Evolutionary conservation across 2,113 vertebrate species (phyloP), one percentile per base, ranked within the genome.

Genomic region (Oncorhynchus mykiss): DNA sequence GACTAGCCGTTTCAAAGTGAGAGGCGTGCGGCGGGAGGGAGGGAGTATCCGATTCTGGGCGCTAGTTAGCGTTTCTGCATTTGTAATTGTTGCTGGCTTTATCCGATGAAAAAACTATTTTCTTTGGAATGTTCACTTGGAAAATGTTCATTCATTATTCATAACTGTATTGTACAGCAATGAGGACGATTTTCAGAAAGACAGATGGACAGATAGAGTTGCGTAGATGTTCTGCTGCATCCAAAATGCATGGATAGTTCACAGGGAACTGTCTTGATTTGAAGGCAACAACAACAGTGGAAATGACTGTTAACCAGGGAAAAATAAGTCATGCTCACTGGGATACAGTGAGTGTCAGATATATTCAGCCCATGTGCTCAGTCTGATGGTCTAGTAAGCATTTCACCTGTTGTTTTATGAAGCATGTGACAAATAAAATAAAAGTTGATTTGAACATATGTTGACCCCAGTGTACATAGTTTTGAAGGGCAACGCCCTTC

Each of bases 401-500:
- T 54, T 67, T 45, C 39, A 45, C 39, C 39, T 45, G 39, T 45
- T 11, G 39, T 45, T 45, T 45, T 45, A 45, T 45, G 39, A 45
- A 45, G 39, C 9, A 45, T 45, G 39, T 45, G 39, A 45, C 39
- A 45, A 45, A 45, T 45, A 11, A 45, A 45, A 11, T 45, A 45
- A 45, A 11, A 45, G 9, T 45, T 45, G 39, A 45, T 45, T 45
- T 45, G 39, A 45, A 45, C 73, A 80, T 78, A 78, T 68, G 67
- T 68, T 72, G 69, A 72, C 71, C 76, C 67, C 73, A 69, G 77
- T 27, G 73, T 67, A 74, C 75, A 49, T 57, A 34, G 51, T 70
- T 49, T 49, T 86, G 79, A 83, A 88, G 86, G 80, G 77, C 81
- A 80, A 81, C 75, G 22, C 54, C 79, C 67, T 22, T 48, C 1